phyloP scores from a whole-genome alignment of 2,797 vertebrate genomes.

The Molossus alvarezi region DNA sequence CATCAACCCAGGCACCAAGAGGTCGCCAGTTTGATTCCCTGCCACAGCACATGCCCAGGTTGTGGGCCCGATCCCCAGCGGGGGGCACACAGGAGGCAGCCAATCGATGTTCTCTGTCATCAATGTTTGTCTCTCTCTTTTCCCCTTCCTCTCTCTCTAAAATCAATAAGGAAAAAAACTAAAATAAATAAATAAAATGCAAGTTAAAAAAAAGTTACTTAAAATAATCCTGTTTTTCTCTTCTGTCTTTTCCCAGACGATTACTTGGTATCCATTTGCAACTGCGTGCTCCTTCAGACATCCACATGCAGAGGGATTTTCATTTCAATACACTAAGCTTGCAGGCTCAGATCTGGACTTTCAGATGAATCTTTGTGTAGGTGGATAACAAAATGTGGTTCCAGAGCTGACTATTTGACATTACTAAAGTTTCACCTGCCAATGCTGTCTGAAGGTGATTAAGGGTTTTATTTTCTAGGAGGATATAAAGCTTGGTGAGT shows the following conservation, averaged over 20 bases:
- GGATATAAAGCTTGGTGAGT: too few species aligned
- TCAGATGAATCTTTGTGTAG: neutral
- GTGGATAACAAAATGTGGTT: slow-evolving; percentile 9
- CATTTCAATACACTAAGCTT: neutral
- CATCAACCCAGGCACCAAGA: too few species aligned
- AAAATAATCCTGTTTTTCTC: neutral
- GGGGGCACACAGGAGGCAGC: too few species aligned
- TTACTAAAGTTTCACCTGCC: slow-evolving; percentile 27
- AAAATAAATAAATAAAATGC: too few species aligned
- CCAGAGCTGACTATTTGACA: neutral
- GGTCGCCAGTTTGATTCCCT: too few species aligned
- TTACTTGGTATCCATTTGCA: neutral
- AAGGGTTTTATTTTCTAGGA: slow-evolving; percentile 14
- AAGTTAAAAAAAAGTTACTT: neutral
- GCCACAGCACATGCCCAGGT: too few species aligned
- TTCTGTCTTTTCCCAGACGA: neutral
- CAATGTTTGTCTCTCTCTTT: too few species aligned
- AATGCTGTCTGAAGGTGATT: neutral
- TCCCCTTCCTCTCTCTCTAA: too few species aligned
- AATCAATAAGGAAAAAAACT: too few species aligned
- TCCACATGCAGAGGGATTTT: neutral
- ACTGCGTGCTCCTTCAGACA: neutral
- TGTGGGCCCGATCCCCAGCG: too few species aligned
- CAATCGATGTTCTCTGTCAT: too few species aligned
- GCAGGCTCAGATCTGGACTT: neutral